Conservation (phyloP, 1,140 invertebrate genomes). For the Drosophila cardini region DNA sequence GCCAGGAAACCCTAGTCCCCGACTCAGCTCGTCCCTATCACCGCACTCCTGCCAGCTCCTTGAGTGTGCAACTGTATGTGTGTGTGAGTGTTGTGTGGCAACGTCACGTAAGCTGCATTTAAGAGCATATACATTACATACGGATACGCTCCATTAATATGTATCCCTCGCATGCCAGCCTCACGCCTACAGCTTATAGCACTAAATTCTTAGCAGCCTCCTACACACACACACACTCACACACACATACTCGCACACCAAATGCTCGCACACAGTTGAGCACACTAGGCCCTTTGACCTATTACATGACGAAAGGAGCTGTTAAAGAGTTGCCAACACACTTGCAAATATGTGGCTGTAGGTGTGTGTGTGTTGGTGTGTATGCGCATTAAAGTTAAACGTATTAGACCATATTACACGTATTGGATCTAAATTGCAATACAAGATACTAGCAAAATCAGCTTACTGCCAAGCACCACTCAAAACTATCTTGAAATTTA, state of each 20-base stretch:
- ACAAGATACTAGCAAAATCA: conserved; percentile 23
- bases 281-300: conserved; percentile 58
- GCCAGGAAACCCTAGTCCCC: conserved; percentile 12
- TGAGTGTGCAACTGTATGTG: conserved; percentile 12
- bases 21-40: no score
- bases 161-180: conserved; percentile 73
- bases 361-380: conserved; percentile 3
- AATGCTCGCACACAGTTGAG: background rate
- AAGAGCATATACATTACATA: conserved; percentile 80
- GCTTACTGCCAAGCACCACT: background rate
- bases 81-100: conserved; percentile 38
- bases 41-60: conserved; percentile 13
- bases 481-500: no score
- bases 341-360: background rate
- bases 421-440: conserved; percentile 45
- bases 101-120: conserved; percentile 78
- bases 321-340: conserved; percentile 55
- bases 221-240: conserved; percentile 6
- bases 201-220: conserved; percentile 56
- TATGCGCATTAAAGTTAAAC: conserved; percentile 41
- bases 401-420: conserved; percentile 48
- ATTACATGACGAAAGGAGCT: conserved; percentile 74
- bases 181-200: conserved; percentile 64
- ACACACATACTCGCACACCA: background rate
- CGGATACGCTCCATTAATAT: conserved; percentile 81